Percentiles rank a stretch among this genome's conserved stretches.
These are phyloP conservation scores for Acleris cristana DNA, from an alignment of 2,888 invertebrate genomes.

Conservation along the genomic window DNA sequence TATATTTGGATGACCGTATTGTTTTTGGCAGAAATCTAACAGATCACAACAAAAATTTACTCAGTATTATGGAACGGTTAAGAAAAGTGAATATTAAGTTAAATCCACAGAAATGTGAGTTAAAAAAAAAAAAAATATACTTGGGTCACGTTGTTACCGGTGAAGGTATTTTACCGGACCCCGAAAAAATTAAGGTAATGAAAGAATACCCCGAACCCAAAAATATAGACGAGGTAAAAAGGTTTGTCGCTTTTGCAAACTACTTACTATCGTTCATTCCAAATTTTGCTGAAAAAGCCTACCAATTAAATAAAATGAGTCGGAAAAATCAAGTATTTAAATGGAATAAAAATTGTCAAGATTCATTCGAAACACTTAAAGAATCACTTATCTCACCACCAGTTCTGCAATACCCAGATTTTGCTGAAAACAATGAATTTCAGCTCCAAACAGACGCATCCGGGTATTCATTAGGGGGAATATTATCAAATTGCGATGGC, in stretches of 20 bases:
- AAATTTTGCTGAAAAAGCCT: constrained; percentile 5
- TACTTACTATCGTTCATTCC: constrained; percentile 12
- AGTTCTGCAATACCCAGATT: constrained; percentile 13
- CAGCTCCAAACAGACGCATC: constrained; percentile 1
- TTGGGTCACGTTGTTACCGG: constrained; percentile 9
- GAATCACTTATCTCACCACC: constrained; percentile 6
- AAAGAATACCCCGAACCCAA: constrained; percentile 4
- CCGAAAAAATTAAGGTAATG: constrained; percentile 4
- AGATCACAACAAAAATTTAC: constrained; percentile 7
- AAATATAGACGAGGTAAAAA: constrained; percentile 10
- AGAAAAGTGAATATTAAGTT: constrained; percentile 5
- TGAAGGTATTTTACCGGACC: constrained; percentile 15
- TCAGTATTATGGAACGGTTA: background rate
- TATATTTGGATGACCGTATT: constrained; percentile 16
- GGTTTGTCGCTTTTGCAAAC: constrained; percentile 8
- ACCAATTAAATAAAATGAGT: background rate
- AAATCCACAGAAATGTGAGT: constrained; percentile 20
- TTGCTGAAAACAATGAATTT: background rate
- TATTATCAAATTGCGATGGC: background rate
- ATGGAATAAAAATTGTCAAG: constrained; percentile 2
- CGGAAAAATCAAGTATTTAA: constrained; percentile 3
- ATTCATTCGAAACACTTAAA: constrained; percentile 5
- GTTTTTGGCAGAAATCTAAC: constrained; percentile 8
- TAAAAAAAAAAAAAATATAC: constrained; percentile 11
- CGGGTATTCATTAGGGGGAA: background rate